A percentile compares a stretch with the other conserved stretches of the same genome.
Conservation (phyloP, 2,797 vertebrate genomes). For the Pantherophis vulpinus region DNA sequence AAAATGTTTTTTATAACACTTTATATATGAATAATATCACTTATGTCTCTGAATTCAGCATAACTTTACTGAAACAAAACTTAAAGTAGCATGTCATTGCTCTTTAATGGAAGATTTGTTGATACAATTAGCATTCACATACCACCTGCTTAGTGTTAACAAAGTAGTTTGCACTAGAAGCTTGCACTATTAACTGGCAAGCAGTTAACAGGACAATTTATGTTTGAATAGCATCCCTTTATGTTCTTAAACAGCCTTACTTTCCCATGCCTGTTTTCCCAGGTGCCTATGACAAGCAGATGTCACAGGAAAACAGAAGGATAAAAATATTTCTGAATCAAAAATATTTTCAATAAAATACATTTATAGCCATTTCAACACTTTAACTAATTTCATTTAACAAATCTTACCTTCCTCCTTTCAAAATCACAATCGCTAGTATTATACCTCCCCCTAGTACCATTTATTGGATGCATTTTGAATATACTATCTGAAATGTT, state of each 20-base stretch:
- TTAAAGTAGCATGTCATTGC: not conserved
- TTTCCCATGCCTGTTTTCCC: not conserved
- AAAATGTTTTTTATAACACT: not conserved
- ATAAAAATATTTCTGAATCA: not conserved
- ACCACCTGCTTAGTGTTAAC: constrained; percentile 18
- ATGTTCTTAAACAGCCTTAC: constrained; percentile 3
- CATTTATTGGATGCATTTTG: not conserved
- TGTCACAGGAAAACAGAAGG: not conserved
- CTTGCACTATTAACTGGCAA: constrained; percentile 7
- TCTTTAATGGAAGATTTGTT: not conserved
- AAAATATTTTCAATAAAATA: constrained; percentile 1
- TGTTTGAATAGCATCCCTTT: constrained; percentile 1
- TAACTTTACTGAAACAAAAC: not conserved
- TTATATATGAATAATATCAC: not conserved
- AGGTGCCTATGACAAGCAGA: constrained; percentile 1
- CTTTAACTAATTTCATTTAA: constrained; percentile 3
- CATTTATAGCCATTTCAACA: not conserved
- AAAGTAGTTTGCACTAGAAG: constrained; percentile 11
- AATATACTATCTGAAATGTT: not conserved
- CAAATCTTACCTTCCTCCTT: not conserved
- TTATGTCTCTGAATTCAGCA: not conserved
- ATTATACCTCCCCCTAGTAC: not conserved
- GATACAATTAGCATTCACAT: constrained; percentile 12
- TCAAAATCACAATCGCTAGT: not conserved
- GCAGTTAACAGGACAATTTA: constrained; percentile 6